Evolutionary conservation across 1,140 invertebrate genomes (phyloP), one percentile per base, ranked within the genome.

Genomic region (Papilio xuthus): DNA sequence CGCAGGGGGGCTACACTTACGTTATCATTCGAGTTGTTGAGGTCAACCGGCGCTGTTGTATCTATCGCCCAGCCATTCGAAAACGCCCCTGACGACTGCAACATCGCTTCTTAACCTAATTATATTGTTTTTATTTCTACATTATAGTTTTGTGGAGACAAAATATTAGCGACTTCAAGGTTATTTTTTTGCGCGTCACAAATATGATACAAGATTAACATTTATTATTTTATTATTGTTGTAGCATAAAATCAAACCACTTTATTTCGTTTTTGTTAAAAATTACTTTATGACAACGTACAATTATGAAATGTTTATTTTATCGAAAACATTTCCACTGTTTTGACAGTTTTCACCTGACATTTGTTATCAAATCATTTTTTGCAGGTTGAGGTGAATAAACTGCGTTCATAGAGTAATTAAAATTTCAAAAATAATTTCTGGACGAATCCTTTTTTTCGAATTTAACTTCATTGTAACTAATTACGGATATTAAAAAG

Each of bases 1-100:
- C 84, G 88, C 92, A 89, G 92, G 92, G n/a, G 92, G 92, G 86
- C 84, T 84, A 89, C 86, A 92, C 91, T 92, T 92, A 93, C 92
- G 82, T 91, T 93, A 92, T 93, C 91, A 56, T 72, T 86, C 26
- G 86, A 79, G 76, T 78, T 85, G 80, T 87, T 85, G 80, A 87
- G 91, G 88, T 93, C 92, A 92, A 90, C 85, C 44, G 91, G 90
- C 81, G 87, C 84, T 44, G 88, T 79, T 23, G 92, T 93, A 83
- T 93, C 92, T 80, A 91, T 92, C 79, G 92, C 90, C 92, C 92
- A 93, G 79, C 92, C 92, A 84, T 93, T 92, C 67, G 88, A 84
- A 84, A 86, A 90, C 76, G 82, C 84, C 80, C 79, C 82, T 74
- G 85, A 42, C 71, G 83, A 81, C 85, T 89, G 83, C 85, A 89